Conservation (phyloP, 2,888 invertebrate species). For the Shargacucullia verbasci region DNA sequence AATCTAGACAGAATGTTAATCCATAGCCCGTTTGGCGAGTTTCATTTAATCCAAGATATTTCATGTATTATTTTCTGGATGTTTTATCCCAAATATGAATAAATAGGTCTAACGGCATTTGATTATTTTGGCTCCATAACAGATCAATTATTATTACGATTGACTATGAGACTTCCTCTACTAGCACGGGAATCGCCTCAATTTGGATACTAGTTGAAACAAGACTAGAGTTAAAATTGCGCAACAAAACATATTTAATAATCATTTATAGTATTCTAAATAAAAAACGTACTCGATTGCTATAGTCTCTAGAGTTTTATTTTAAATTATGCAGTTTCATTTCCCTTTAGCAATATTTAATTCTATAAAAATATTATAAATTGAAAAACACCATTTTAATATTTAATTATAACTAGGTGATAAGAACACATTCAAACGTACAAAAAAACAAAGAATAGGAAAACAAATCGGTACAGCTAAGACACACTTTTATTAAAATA, state of each 20-base stretch:
- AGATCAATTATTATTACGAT: too few species aligned
- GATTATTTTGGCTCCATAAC: too few species aligned
- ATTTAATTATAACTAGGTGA: slow-evolving; percentile 14
- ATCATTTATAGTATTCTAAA: slow-evolving; percentile 9
- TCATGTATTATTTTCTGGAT: too few species aligned
- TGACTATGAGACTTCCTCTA: too few species aligned
- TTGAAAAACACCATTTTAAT: slow-evolving; percentile 6
- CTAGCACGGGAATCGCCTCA: too few species aligned
- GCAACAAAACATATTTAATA: background rate
- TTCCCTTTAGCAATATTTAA: slow-evolving; percentile 8
- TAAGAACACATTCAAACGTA: slow-evolving; percentile 37
- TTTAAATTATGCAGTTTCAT: slow-evolving; percentile 7
- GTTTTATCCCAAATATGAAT: too few species aligned
- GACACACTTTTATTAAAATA: slow-evolving; percentile 17
- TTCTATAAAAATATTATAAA: background rate
- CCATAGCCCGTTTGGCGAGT: too few species aligned
- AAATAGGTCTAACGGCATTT: too few species aligned
- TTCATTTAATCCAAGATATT: too few species aligned
- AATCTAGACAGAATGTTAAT: too few species aligned
- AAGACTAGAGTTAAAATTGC: too few species aligned
- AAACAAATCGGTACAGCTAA: background rate
- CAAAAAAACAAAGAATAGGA: slow-evolving; percentile 21
- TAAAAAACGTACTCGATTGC: slow-evolving; percentile 9
- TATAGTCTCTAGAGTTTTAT: slow-evolving; percentile 16
- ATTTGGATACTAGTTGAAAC: too few species aligned